Evolutionary conservation across 2,113 vertebrate species (phyloP).

Genomic region (Pampusana beccarii): DNA sequence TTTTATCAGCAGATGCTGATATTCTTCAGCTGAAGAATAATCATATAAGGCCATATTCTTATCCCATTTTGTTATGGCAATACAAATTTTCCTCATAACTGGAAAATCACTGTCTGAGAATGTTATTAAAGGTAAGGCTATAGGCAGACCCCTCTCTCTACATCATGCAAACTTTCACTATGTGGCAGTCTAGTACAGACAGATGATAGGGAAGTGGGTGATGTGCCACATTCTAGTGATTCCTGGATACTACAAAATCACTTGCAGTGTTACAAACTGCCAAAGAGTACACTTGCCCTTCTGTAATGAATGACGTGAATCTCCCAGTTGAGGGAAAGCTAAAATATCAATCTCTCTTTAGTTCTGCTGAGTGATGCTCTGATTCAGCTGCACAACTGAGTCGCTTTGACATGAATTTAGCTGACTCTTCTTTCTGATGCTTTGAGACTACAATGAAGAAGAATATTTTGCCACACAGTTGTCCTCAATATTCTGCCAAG

Average conservation of each 20-base stretch:
- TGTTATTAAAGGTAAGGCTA: neutral
- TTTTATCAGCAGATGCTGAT: neutral
- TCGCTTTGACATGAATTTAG: slow-evolving; percentile 34
- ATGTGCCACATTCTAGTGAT: neutral
- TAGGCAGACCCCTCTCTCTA: neutral
- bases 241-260: neutral
- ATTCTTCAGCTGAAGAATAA: neutral
- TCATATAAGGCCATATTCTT: neutral
- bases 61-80: neutral
- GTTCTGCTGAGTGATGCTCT: neutral
- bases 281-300: neutral
- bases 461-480: slow-evolving; percentile 34
- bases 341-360: neutral
- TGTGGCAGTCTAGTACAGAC: neutral
- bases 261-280: neutral
- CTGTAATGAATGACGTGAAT: neutral
- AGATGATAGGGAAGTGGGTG: neutral
- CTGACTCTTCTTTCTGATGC: slow-evolving; percentile 1
- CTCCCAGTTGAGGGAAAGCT: neutral
- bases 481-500: slow-evolving; percentile 41
- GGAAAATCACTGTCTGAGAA: neutral
- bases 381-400: neutral
- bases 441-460: neutral
- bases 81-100: neutral
- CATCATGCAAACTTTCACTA: neutral